These are phyloP conservation scores for Atherinomorus stipes DNA, from an alignment of 2,113 vertebrate genomes.

Conservation along the genomic window DNA sequence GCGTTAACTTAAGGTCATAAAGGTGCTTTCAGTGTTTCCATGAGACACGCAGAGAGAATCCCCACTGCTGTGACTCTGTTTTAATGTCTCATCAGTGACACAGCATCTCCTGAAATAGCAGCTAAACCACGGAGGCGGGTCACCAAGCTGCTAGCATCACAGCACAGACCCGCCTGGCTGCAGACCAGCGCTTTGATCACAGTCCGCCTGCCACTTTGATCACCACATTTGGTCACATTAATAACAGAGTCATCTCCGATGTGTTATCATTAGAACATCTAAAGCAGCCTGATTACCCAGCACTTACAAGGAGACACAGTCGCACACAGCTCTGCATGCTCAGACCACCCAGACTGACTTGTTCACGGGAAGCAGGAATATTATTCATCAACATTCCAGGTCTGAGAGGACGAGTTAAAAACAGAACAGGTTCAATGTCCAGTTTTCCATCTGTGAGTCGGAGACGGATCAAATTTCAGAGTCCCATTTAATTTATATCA, in stretches of 20 bases:
- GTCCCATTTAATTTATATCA: not conserved
- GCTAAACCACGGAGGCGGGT: constrained; percentile 37
- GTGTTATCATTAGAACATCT: constrained; percentile 26
- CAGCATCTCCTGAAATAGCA: constrained; percentile 61
- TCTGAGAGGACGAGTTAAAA: not conserved
- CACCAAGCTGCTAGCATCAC: constrained; percentile 43
- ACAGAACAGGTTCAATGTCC: not conserved
- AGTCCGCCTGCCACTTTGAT: not conserved
- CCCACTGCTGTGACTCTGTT: constrained; percentile 8
- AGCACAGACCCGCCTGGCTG: constrained; percentile 24
- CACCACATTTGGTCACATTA: constrained; percentile 20
- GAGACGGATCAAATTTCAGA: not conserved
- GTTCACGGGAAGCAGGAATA: constrained; percentile 17
- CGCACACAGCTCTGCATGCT: not conserved
- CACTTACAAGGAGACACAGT: not conserved
- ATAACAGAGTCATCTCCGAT: constrained; percentile 11
- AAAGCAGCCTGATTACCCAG: constrained; percentile 4
- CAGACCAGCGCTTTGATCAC: constrained; percentile 56
- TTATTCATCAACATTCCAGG: constrained; percentile 3
- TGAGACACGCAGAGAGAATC: constrained; percentile 25
- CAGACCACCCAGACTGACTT: not conserved
- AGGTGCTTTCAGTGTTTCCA: constrained; percentile 10
- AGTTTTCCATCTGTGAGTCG: not conserved
- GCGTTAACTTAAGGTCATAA: constrained; percentile 20
- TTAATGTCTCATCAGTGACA: constrained; percentile 45